Base-by-base conservation (phyloP, 2,888 invertebrate genomes). In the Megamerina dolium region DNA sequence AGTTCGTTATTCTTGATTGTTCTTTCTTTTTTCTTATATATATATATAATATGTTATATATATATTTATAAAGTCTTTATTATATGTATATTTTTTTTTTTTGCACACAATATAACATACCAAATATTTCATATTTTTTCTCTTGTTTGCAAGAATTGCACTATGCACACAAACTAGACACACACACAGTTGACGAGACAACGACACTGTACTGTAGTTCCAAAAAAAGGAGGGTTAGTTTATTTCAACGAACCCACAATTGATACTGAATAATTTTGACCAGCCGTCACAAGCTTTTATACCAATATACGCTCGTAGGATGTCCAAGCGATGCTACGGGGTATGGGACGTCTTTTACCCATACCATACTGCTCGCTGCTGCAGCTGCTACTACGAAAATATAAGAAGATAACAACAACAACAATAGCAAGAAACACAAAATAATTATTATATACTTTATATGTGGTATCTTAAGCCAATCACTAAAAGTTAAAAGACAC, bases 211-310 rank as follows among this genome's bases (percentile, higher is more conserved):
- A 40, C 31, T 26, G 31, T 26, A 26, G 37, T 19, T 46, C 49
- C 37, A 48, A 34, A 48, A 26, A 37, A n/a, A n/a, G n/a, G n/a
- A n/a, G 65, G 63, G 64, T 56, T 61, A 61, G 60, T 66, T 56
- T 57, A 56, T 59, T 60, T 62, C 61, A 63, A 66, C 65, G 67
- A 70, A 66, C 61, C 70, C 69, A 66, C 64, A 66, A 67, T 59
- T 61, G 64, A 60, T 66, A 70, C 70, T 70, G 70, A 68, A 70
- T 70, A 66, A 61, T 65, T 69, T 66, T 56, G 62, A 59, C 59
- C 55, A 58, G 57, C 57, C 57, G 55, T 54, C 59, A 51, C 66
- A 51, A 62, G 68, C 70, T 70, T 70, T 70, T 70, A 70, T 70
- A 70, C 61, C 52, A 50, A 42, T 41, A 50, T 51, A 51, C 46